phyloP scores from a whole-genome alignment of 2,797 vertebrate species.

The Rhabdophis nuchalis region DNA sequence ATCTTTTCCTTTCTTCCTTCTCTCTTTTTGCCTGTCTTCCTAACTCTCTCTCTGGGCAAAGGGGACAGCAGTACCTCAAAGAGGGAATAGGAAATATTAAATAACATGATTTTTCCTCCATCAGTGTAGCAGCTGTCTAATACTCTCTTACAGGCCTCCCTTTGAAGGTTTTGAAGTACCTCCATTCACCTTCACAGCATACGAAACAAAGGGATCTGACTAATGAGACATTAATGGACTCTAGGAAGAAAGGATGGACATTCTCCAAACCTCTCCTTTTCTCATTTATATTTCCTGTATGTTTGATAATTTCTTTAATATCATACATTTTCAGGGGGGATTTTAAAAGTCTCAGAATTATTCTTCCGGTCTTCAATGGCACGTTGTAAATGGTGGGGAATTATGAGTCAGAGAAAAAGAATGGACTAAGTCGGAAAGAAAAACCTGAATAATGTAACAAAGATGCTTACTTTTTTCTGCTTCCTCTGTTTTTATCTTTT shows the following conservation, averaged over 20 bases:
- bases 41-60: background rate
- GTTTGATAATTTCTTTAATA: background rate
- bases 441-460: background rate
- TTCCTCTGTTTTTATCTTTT: background rate
- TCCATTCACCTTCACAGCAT: conserved; percentile 19
- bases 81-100: background rate
- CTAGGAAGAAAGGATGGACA: background rate
- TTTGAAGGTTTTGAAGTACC: background rate
- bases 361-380: background rate
- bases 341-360: background rate
- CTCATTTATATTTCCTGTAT: background rate
- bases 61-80: background rate
- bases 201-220: background rate
- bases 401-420: background rate
- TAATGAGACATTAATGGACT: background rate
- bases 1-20: background rate
- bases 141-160: background rate
- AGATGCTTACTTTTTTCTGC: too few species aligned
- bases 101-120: background rate
- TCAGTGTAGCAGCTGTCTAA: background rate
- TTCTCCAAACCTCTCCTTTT: background rate
- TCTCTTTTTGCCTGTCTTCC: background rate
- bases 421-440: background rate
- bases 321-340: background rate
- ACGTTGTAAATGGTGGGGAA: background rate